Evolutionary conservation across 1,140 invertebrate species (phyloP).

Genomic region (Riptortus pedestris): DNA sequence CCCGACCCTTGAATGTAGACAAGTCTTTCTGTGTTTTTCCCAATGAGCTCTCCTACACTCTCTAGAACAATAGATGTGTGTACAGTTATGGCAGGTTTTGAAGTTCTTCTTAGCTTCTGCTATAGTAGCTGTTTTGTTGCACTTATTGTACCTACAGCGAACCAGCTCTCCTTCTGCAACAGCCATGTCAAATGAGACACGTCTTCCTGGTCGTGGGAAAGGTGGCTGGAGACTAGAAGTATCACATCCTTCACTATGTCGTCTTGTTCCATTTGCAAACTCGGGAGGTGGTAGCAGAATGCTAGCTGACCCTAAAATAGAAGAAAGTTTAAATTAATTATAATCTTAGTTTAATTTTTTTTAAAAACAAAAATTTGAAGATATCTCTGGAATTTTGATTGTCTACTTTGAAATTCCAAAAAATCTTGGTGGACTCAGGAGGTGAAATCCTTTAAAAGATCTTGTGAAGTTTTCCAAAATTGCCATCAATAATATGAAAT

Average conservation of each 20-base stretch:
- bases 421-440: no score
- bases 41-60: conserved; percentile 77
- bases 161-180: conserved; percentile 41
- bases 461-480: no score
- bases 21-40: conserved; percentile 82
- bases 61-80: conserved; percentile 73
- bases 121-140: conserved; percentile 46
- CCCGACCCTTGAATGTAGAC: conserved; percentile 75
- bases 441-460: no score
- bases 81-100: conserved; percentile 88
- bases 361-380: no score
- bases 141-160: conserved; percentile 66
- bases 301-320: conserved; percentile 32
- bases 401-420: no score
- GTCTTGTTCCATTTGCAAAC: conserved; percentile 23
- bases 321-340: background rate
- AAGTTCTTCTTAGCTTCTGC: conserved; percentile 60
- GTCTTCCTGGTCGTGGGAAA: conserved; percentile 25
- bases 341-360: no score
- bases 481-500: no score
- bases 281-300: conserved; percentile 10
- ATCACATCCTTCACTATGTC: conserved; percentile 30
- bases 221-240: background rate
- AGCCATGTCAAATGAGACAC: conserved; percentile 41
- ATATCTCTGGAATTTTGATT: no score